Evolutionary conservation across 2,797 vertebrate species (phyloP).

Genomic region (Australoheros facetus): DNA sequence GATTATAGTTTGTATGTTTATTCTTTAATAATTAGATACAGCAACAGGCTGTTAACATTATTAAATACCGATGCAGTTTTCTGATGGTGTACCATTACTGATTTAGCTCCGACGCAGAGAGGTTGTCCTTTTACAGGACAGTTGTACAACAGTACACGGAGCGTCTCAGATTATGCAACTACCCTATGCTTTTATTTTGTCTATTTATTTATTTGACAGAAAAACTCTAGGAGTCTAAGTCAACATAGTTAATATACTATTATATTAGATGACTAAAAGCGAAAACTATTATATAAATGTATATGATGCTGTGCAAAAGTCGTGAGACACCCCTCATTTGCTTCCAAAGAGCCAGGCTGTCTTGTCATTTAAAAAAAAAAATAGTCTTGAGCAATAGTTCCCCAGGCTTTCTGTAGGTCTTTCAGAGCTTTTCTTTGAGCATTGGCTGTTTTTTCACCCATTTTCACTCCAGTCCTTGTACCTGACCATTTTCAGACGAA

Average conservation of each 20-base stretch:
- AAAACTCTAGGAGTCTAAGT: background rate
- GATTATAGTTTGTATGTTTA: background rate
- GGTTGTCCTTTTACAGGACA: slow-evolving; percentile 3
- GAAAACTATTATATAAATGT: background rate
- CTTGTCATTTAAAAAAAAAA: too few species aligned
- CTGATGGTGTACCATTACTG: background rate
- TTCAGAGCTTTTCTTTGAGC: background rate
- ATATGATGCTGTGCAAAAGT: background rate
- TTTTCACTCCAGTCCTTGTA: background rate
- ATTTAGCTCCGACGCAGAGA: background rate
- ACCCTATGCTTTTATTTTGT: background rate
- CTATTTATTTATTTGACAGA: background rate
- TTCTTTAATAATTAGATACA: background rate
- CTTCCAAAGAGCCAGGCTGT: background rate
- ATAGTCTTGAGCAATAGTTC: background rate
- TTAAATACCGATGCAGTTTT: background rate
- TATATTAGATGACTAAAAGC: background rate
- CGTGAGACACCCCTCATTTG: background rate
- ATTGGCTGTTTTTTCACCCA: background rate
- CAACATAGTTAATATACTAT: background rate
- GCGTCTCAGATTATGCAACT: slow-evolving; percentile 10
- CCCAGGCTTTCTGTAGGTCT: background rate
- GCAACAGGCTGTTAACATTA: background rate
- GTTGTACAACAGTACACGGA: slow-evolving; percentile 41
- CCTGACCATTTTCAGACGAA: too few species aligned